Percentiles rank a stretch among this genome's conserved stretches.
Evolutionary conservation across 2,113 vertebrate genomes (phyloP).

Genomic region (Brachypteracias leptosomus): DNA sequence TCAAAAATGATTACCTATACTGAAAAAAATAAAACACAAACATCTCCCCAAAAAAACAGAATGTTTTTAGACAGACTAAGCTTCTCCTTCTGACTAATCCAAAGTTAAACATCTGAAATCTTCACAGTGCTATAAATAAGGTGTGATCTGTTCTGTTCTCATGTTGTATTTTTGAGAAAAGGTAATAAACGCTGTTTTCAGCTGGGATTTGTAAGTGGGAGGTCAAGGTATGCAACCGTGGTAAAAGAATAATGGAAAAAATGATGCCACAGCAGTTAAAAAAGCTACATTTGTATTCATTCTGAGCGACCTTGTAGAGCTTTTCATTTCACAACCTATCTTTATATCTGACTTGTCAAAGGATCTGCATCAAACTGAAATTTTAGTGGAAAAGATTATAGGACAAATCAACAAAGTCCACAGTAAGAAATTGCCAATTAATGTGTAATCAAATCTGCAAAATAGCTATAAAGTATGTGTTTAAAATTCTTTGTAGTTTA

Average conservation of each 20-base stretch:
- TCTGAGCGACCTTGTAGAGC: background rate
- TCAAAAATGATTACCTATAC: background rate
- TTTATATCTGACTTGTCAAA: background rate
- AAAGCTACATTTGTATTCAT: background rate
- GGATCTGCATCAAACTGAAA: background rate
- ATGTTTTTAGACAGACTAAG: background rate
- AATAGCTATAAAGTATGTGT: background rate
- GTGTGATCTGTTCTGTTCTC: background rate
- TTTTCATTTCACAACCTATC: background rate
- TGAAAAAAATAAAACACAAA: background rate
- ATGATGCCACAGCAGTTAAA: background rate
- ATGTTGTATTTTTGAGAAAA: background rate
- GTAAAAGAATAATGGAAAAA: background rate
- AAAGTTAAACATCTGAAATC: background rate
- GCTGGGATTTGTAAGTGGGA: background rate
- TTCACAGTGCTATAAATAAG: background rate
- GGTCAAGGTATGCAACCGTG: background rate
- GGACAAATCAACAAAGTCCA: background rate
- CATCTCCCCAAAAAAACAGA: background rate
- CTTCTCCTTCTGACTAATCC: background rate
- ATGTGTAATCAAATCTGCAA: background rate
- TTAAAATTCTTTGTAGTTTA: background rate
- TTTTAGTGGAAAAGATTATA: background rate
- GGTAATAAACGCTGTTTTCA: background rate
- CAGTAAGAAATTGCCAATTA: background rate